Evolutionary conservation across 2,888 invertebrate species (phyloP).

Genomic region (Tanytarsus gracilentus): DNA sequence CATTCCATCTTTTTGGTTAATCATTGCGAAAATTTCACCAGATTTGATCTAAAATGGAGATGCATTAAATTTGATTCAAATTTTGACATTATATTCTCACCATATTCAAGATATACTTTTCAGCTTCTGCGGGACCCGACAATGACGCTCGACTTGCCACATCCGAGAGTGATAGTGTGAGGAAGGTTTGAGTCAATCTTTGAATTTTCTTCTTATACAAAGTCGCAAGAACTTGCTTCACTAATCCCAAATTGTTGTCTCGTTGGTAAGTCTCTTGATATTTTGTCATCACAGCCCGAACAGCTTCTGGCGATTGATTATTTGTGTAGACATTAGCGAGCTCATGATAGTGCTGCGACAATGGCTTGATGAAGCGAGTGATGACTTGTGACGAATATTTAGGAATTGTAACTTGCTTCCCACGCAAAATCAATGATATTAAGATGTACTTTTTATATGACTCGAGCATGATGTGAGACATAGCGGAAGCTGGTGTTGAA

Average conservation of each 20-base stretch:
- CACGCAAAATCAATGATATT: conserved; percentile 82
- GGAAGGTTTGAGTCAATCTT: conserved; percentile 87
- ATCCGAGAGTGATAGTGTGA: conserved; percentile 79
- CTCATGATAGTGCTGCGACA: conserved; percentile 82
- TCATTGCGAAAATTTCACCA: conserved; percentile 91
- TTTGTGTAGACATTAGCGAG: conserved; percentile 71
- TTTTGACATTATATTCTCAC: conserved; percentile 44
- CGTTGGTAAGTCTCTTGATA: conserved; percentile 71
- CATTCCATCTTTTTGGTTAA: conserved; percentile 97
- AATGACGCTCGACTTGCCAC: conserved; percentile 85
- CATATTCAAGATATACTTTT: conserved; percentile 91
- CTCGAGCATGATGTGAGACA: conserved; percentile 95
- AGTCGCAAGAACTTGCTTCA: conserved; percentile 75
- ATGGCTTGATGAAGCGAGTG: conserved; percentile 70
- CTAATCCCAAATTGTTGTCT: conserved; percentile 69
- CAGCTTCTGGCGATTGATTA: conserved; percentile 61
- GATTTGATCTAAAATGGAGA: conserved; percentile 70
- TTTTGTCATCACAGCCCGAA: conserved; percentile 60
- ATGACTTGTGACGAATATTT: conserved; percentile 90
- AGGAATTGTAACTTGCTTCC: conserved; percentile 74
- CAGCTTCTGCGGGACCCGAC: conserved; percentile 76
- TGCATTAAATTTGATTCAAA: background rate
- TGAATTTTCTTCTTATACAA: conserved; percentile 95
- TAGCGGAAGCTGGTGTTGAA: conserved; percentile 87
- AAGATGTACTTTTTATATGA: conserved; percentile 94